Percentiles rank a stretch among this genome's conserved stretches.
Conservation (phyloP, 2,797 vertebrate species). For the Gouania willdenowi region DNA sequence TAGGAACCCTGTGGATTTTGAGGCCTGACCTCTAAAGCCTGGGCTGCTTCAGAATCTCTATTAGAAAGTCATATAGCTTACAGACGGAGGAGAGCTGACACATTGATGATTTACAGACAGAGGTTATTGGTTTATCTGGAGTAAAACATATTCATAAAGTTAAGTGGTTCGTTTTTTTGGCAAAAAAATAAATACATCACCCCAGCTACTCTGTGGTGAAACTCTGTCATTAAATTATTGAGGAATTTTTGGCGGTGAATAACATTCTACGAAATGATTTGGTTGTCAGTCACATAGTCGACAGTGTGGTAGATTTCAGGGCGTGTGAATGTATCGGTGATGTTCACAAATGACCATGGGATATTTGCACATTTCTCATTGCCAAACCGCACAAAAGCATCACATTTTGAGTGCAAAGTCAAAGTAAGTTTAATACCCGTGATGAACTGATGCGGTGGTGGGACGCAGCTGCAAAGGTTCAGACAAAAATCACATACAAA, state of each 20-base stretch:
- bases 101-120: conserved; percentile 40
- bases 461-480: conserved; percentile 21
- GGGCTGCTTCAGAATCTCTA: conserved; percentile 4
- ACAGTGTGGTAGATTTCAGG: not conserved
- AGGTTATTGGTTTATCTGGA: conserved; percentile 22
- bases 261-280: conserved; percentile 1
- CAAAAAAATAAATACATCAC: conserved; percentile 8
- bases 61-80: conserved; percentile 1
- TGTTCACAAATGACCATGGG: not conserved
- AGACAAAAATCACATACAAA: no score
- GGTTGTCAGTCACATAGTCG: conserved; percentile 2
- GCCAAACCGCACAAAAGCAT: no score
- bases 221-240: conserved; percentile 1
- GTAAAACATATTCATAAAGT: conserved; percentile 36
- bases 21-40: conserved; percentile 9
- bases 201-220: not conserved
- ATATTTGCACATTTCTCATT: no score
- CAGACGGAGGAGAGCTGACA: conserved; percentile 24
- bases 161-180: conserved; percentile 8
- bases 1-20: conserved; percentile 15
- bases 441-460: conserved; percentile 34
- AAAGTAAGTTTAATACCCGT: conserved; percentile 9
- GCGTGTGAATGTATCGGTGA: not conserved
- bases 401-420: no score
- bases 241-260: conserved; percentile 4